These are phyloP conservation scores for Pheosia gnoma DNA, from an alignment of 2,888 invertebrate genomes.

Conservation along the genomic window DNA sequence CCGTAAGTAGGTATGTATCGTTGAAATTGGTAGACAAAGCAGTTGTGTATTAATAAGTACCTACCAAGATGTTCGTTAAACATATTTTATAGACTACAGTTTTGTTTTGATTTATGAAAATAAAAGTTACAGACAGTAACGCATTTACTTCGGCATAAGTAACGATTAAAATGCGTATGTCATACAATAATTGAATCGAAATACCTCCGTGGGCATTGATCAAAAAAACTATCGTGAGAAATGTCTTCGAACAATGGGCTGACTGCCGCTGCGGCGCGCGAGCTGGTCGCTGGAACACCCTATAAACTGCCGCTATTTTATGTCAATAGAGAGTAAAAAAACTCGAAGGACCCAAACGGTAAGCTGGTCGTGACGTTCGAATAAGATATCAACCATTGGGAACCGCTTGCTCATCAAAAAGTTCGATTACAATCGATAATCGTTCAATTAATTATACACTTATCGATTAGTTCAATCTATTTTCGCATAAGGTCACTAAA, in stretches of 20 bases:
- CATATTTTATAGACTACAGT: too few relatives aligned
- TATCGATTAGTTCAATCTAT: slow-evolving; percentile 28
- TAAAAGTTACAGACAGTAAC: neutral
- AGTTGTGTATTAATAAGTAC: too few relatives aligned
- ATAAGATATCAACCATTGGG: slow-evolving; percentile 59
- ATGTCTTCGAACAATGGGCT: slow-evolving; percentile 58
- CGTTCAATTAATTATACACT: slow-evolving; percentile 46
- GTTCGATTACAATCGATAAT: slow-evolving; percentile 55
- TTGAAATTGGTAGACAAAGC: too few relatives aligned
- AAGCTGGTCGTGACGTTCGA: slow-evolving; percentile 59
- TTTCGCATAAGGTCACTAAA: slow-evolving; percentile 12
- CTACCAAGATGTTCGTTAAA: too few relatives aligned
- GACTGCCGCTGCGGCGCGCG: slow-evolving; percentile 53
- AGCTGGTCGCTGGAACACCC: slow-evolving; percentile 40
- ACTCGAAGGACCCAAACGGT: slow-evolving; percentile 34
- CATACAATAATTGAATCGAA: slow-evolving; percentile 62
- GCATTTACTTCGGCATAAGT: slow-evolving; percentile 31
- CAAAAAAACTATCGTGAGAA: slow-evolving; percentile 75
- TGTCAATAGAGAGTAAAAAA: slow-evolving; percentile 57
- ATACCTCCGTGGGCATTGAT: slow-evolving; percentile 63
- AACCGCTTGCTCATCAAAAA: slow-evolving; percentile 50
- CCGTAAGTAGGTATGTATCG: too few relatives aligned
- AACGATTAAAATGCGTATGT: slow-evolving; percentile 59
- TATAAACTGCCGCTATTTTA: slow-evolving; percentile 46
- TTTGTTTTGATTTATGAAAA: too few relatives aligned